Conservation (phyloP, 2,113 vertebrate species). For the Perccottus glenii region DNA sequence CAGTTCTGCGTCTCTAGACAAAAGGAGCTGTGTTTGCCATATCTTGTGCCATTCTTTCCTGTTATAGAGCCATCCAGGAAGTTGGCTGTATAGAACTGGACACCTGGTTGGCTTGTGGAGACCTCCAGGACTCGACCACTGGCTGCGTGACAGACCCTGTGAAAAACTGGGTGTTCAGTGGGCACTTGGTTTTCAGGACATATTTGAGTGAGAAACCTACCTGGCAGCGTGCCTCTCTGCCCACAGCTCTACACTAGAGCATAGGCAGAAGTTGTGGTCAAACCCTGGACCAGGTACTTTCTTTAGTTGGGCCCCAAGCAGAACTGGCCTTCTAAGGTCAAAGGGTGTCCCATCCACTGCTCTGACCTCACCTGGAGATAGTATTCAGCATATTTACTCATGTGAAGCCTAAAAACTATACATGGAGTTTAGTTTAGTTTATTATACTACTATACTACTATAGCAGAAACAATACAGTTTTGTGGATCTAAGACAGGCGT, state of each 20-base stretch:
- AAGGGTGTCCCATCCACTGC: conserved; percentile 84
- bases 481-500: too few species aligned
- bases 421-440: too few species aligned
- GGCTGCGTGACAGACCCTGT: conserved; percentile 82
- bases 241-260: conserved; percentile 46
- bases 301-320: conserved; percentile 84
- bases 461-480: too few species aligned
- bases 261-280: conserved; percentile 95
- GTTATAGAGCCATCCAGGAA: conserved; percentile 86
- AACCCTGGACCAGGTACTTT: conserved; percentile 84
- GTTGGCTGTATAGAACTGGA: conserved; percentile 97
- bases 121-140: conserved; percentile 87
- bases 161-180: background rate
- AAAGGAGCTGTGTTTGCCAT: conserved; percentile 88
- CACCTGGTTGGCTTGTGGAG: conserved; percentile 88
- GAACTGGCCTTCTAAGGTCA: conserved; percentile 84
- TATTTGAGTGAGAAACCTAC: conserved; percentile 60
- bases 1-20: conserved; percentile 96
- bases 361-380: conserved; percentile 83
- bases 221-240: conserved; percentile 80
- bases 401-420: background rate
- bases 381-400: background rate
- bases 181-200: background rate
- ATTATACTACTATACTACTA: too few species aligned
- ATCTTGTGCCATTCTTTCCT: conserved; percentile 82